phyloP scores from a whole-genome alignment of 1,140 invertebrate species.

The Theocolax elegans region DNA sequence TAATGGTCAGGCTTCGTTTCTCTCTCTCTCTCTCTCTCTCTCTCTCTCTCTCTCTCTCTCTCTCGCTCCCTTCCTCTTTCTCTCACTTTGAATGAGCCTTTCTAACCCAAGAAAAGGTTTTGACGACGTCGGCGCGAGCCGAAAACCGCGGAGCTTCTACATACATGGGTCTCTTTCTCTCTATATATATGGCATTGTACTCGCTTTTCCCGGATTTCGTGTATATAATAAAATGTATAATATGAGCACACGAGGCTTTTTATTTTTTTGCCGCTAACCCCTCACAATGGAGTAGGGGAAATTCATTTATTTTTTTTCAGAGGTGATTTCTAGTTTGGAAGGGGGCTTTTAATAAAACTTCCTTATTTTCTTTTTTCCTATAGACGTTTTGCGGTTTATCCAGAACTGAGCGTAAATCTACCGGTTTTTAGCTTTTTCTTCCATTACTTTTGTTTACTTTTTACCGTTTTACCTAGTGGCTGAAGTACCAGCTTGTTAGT shows the following conservation, averaged over 20 bases:
- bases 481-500: too few relatives aligned
- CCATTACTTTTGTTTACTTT: too few relatives aligned
- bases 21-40: neutral
- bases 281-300: neutral
- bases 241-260: neutral
- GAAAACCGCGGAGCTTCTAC: slow-evolving; percentile 2
- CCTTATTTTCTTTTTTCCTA: slow-evolving; percentile 16
- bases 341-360: neutral
- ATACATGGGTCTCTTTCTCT: too few relatives aligned
- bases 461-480: too few relatives aligned
- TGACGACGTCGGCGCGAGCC: neutral
- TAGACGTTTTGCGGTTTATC: neutral
- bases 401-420: too few relatives aligned
- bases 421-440: too few relatives aligned
- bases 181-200: slow-evolving; percentile 21
- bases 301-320: neutral
- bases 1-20: slow-evolving; percentile 38
- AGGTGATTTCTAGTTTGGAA: neutral
- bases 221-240: slow-evolving; percentile 22
- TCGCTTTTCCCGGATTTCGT: slow-evolving; percentile 21
- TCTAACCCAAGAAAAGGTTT: neutral
- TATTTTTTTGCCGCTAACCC: neutral
- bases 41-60: too few relatives aligned
- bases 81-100: neutral
- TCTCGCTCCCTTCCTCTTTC: too few relatives aligned